phyloP scores from a whole-genome alignment of 2,113 vertebrate genomes.

The Leptobrachium ailaonicum region DNA sequence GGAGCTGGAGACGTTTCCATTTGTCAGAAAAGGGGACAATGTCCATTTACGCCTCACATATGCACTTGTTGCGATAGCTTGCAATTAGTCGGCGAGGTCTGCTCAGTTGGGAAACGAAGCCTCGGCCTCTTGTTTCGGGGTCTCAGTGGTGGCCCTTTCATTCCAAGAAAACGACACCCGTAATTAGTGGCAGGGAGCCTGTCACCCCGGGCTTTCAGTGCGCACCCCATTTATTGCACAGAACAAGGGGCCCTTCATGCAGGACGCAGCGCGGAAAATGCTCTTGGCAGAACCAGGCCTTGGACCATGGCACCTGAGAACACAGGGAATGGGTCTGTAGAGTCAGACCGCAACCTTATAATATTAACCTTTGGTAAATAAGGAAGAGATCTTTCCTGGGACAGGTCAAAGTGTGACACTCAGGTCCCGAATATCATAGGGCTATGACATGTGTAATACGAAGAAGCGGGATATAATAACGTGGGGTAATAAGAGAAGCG shows the following conservation, averaged over 20 bases:
- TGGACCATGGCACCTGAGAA: too few relatives aligned
- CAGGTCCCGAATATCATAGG: too few relatives aligned
- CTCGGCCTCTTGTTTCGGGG: slow-evolving; percentile 17
- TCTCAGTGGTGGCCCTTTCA: slow-evolving; percentile 52
- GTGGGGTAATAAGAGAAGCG: too few relatives aligned
- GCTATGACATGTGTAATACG: too few relatives aligned
- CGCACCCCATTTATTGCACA: slow-evolving; percentile 71
- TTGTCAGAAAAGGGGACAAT: slow-evolving; percentile 50
- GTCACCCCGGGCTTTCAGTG: slow-evolving; percentile 69
- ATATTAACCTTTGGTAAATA: too few relatives aligned
- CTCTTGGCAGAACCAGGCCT: too few relatives aligned
- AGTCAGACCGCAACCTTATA: too few relatives aligned
- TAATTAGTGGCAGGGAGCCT: slow-evolving; percentile 69
- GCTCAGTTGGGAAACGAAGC: slow-evolving; percentile 52
- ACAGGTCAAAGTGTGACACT: too few relatives aligned
- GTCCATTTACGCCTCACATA: slow-evolving; percentile 39
- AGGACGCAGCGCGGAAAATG: too few relatives aligned
- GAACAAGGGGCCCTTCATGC: not conserved
- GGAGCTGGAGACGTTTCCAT: slow-evolving; percentile 50
- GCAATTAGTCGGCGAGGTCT: slow-evolving; percentile 58
- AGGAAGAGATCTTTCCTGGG: too few relatives aligned
- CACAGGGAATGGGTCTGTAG: too few relatives aligned
- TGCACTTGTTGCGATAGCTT: slow-evolving; percentile 52
- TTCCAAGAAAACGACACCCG: slow-evolving; percentile 53
- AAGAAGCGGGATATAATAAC: too few relatives aligned